These are phyloP conservation scores for Temnothorax nylanderi DNA, from an alignment of 1,140 invertebrate genomes.

Conservation along the genomic window DNA sequence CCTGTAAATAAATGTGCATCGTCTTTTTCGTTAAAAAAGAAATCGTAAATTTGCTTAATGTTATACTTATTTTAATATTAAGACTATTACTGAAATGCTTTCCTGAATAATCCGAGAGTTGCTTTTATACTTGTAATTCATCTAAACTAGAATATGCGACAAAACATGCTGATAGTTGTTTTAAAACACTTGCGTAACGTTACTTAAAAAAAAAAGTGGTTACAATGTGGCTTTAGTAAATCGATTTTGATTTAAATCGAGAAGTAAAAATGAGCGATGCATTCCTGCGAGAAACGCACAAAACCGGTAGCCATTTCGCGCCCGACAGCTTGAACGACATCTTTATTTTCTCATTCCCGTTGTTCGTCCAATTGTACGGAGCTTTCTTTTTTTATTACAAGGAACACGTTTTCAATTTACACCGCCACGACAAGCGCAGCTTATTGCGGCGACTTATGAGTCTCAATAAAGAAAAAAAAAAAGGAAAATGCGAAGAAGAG, in stretches of 20 bases:
- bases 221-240: neutral
- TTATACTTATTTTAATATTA: neutral
- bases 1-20: neutral
- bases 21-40: neutral
- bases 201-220: neutral
- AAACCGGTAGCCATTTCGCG: conserved; percentile 42
- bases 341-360: conserved; percentile 38
- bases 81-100: neutral
- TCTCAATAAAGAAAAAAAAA: neutral
- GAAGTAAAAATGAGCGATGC: conserved; percentile 7
- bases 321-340: conserved; percentile 17
- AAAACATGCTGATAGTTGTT: neutral
- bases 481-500: neutral
- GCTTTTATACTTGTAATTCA: neutral
- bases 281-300: neutral
- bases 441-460: neutral
- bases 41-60: neutral
- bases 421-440: neutral
- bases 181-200: neutral
- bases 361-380: conserved; percentile 1
- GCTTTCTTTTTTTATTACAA: conserved; percentile 2
- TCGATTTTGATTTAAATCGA: conserved; percentile 35
- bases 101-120: neutral
- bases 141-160: neutral
- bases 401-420: conserved; percentile 5